Evolutionary conservation across 2,888 invertebrate species (phyloP), one percentile per base, ranked within the genome.

Genomic region (Erebia aethiops): DNA sequence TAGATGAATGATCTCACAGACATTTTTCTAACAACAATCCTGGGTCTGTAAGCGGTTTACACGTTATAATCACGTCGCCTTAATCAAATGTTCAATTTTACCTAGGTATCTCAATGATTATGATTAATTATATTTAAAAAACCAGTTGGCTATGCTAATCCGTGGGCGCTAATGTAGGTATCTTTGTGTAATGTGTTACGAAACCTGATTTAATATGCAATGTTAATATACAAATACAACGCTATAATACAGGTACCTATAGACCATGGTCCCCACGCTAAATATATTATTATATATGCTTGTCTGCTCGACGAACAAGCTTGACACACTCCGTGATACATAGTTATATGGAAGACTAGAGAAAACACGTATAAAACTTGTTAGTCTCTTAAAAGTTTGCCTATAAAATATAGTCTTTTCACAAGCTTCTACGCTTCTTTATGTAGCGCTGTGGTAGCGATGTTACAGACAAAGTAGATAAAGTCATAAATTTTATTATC

Each of bases 41-140:
- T 46, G 11, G 5, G 51, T 4, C 14, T 10, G 54, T 16, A 16
- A 4, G 13, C 14, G 49, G 9, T 21, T 62, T 49, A 46, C 43
- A 61, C 10, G 46, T 14, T 8, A 18, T 21, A 26, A 62, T 66
- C 43, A 57, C 18, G 56, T 46, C 56, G 43, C 5, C 35, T 46
- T 21, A 46, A 57, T 14, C 16, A n/a, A 56, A 66, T 56, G 66
- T 66, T 62, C 14, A 16, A 62, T 49, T 67, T 71, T 71, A 71
- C 63, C 60, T 73, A n/a, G n/a, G n/a, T n/a, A 73, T 67, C 67
- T 54, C 69, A 72, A 73, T 58, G 71, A 69, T 72, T 41, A 66
- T 63, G 52, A 73, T 67, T 75, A 72, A 75, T 72, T 74, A 70
- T 71, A 73, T 72, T 68, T 68, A 60, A 67, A 51, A 72, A 70